Evolutionary conservation across 2,797 vertebrate species (phyloP), one percentile per base, ranked within the genome.

Genomic region (Hipposideros larvatus): DNA sequence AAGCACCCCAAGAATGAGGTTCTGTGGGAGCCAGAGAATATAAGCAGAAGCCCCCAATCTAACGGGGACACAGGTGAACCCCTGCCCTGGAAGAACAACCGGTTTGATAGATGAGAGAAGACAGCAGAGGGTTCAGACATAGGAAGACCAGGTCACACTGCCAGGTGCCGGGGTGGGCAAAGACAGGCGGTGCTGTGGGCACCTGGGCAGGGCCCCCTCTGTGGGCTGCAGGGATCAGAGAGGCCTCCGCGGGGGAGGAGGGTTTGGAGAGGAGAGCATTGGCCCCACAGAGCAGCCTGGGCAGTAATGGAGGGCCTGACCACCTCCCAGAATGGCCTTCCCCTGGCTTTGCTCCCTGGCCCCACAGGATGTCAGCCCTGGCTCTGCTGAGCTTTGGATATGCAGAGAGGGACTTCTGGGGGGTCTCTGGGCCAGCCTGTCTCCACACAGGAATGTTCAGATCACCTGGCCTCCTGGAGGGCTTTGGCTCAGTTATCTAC

Each of bases 331-430:
- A 48, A 34, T 15, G 41, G 66, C 41, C 70, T 57, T 22, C 8
- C 48, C 4, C 26, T 8, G 31, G 6, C n/a, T 37, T 43, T 41
- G 14, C n/a, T 5, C 1, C 22, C 16, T 6, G n/a, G 21, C 15
- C 26, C 18, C 0, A 5, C 1, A 2, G 1, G 41, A 10, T 1
- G 1, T 46, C 70, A 13, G 18, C 14, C 31, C 9, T 0, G 18
- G 80, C 61, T 82, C 66, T 57, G n/a, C 26, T 16, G 61, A 46
- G 26, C 48, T 7, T 41, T 2, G 21, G 63, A 16, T 4, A 43
- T 24, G 22, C 51, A 43, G 28, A 43, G 46, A 53, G 48, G 31
- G 46, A 11, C 57, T 70, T 65, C 59, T 74, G 0, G 0, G 15
- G 41, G 21, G n/a, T 68, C 7, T 65, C 57, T 1, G 6, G 48